Evolutionary conservation across 2,888 invertebrate species (phyloP), one percentile per base, ranked within the genome.

Genomic region (Seladonia tumulorum): DNA sequence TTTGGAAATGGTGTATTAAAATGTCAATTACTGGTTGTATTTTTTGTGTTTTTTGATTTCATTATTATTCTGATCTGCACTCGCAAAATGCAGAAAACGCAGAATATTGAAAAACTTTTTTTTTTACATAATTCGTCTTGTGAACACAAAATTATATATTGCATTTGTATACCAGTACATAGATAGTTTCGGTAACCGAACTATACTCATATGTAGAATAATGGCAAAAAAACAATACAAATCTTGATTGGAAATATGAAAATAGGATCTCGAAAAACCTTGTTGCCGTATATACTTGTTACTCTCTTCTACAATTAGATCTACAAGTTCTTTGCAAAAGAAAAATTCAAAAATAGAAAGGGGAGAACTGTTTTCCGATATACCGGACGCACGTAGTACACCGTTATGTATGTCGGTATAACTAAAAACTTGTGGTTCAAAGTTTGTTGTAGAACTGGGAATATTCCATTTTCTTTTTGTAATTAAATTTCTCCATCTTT

Each of bases 41-140:
- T 45, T 10, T 45, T 0, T 45, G 10, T 45, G 45, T 12, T 45
- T 12, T 45, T 45, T 45, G 12, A 45, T 45, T 45, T 18, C 75
- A 42, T 63, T 75, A 63, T 45, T 29, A 29, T 49, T 49, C 29
- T 72, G 49, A 72, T 35, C 72, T 49, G 25, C 49, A 72, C 49
- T 72, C 16, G 5, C 18, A 25, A 72, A 72, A 49, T 72, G 72
- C 49, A 63, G 76, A n/a, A 76, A 63, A 66, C 25, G 76, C 18
- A 76, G 29, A 63, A 76, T 47, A 63, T 63, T 63, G 12, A 76
- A 29, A 63, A 76, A 76, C 72, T 49, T 80, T 81, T 42, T 68
- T 81, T 66, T 81, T 42, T 5, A 49, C 74, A 80, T 80, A 74
- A 74, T 74, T 68, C 25, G 25, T 63, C 79, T 80, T 49, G 63